phyloP scores from a whole-genome alignment of 2,113 vertebrate genomes.

The Forbesichthys agassizii region DNA sequence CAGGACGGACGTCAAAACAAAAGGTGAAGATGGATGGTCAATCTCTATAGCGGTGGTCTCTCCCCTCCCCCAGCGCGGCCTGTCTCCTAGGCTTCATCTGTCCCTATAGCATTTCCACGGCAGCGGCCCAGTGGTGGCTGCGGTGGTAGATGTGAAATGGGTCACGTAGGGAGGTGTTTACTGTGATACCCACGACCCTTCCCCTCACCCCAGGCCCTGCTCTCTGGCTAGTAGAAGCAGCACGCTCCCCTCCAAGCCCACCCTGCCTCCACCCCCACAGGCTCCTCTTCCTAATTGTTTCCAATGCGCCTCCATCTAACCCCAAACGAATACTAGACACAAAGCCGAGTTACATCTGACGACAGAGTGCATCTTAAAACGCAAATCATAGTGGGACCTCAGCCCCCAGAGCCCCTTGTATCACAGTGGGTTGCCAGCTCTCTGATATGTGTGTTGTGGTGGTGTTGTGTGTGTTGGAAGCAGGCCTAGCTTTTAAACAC shows the following conservation, averaged over 20 bases:
- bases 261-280: not conserved
- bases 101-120: constrained; percentile 58
- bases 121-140: constrained; percentile 56
- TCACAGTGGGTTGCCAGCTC: constrained; percentile 40
- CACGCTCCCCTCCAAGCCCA: not conserved
- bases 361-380: constrained; percentile 42
- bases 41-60: constrained; percentile 16
- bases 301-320: constrained; percentile 18
- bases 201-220: constrained; percentile 34
- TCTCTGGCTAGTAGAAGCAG: constrained; percentile 25
- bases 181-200: constrained; percentile 57
- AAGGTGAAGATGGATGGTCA: too few species aligned
- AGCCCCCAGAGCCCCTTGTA: constrained; percentile 31
- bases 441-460: constrained; percentile 35
- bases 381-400: constrained; percentile 39
- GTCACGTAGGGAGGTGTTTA: constrained; percentile 54
- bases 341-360: constrained; percentile 50
- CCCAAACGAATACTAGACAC: constrained; percentile 31
- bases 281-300: not conserved
- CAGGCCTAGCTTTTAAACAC: constrained; percentile 57
- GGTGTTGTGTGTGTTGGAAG: constrained; percentile 27
- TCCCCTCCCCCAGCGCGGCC: constrained; percentile 5
- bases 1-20: too few species aligned
- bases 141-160: constrained; percentile 65
- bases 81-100: constrained; percentile 61